Evolutionary conservation across 2,113 vertebrate species (phyloP), one percentile per base, ranked within the genome.

Genomic region (Mormoops blainvillei): DNA sequence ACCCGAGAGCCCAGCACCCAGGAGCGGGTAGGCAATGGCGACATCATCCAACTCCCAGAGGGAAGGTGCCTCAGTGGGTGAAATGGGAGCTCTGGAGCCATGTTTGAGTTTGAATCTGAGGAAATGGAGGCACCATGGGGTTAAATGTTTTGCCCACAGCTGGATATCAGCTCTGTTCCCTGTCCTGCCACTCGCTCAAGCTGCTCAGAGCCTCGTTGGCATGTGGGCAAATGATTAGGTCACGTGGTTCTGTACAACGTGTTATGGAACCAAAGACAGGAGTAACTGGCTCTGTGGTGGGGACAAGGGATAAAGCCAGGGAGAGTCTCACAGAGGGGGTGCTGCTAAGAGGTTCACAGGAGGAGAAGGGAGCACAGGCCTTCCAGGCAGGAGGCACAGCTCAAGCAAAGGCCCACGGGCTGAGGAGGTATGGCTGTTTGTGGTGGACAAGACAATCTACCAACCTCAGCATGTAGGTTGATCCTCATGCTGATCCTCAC

Each of bases 391-490:
- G 73, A 74, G 50, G 15, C 10, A 0, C 0, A 1, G 73, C 80
- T 48, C 20, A 50, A 4, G 70, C 52, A n/a, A 61, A 45, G 67
- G 12, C 36, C 3, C 61, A 4, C 91, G 85, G 92, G 41, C 36
- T 16, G 7, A 65, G 16, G 11, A 38, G 14, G 26, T n/a, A 0
- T 0, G 12, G 73, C 52, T 65, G 36, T 1, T 43, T 1, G 0
- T 4, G 31, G 5, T 18, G 18, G n/a, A 19, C 16, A 63, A 33
- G 56, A 52, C 26, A 26, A 7, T 1, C 26, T 4, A 4, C 16
- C 16, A 7, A 13, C 38, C 50, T 87, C 74, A 77, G 11, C 1
- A 5, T 3, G 58, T 2, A 2, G n/a, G n/a, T n/a, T n/a, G n/a
- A n/a, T n/a, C n/a, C n/a, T n/a, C n/a, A n/a, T n/a, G n/a, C 36